Conservation (phyloP, 1,140 invertebrate genomes). For the Kradibia gibbosae region DNA sequence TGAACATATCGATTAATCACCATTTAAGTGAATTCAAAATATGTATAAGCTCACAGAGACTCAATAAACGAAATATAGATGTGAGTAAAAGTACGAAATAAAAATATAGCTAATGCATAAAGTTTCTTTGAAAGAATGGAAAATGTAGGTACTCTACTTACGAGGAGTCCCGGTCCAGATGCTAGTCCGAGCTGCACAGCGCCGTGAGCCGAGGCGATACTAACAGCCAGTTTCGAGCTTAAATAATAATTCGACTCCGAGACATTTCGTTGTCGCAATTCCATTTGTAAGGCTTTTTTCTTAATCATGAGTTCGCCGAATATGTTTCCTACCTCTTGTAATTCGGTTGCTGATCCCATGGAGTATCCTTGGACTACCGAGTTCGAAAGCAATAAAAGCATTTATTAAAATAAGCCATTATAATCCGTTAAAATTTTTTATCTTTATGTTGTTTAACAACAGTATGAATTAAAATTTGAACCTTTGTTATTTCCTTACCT, state of each 20-base stretch:
- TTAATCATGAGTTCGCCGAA: conserved; percentile 85
- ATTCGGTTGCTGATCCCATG: conserved; percentile 60
- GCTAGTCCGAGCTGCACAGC: conserved; percentile 66
- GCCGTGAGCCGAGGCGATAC: conserved; percentile 59
- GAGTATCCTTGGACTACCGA: conserved; percentile 84
- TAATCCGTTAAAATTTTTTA: too few relatives aligned
- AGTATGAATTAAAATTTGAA: too few relatives aligned
- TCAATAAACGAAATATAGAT: too few relatives aligned
- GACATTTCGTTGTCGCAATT: conserved; percentile 75
- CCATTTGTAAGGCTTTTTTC: conserved; percentile 87
- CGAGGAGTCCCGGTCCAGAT: conserved; percentile 66
- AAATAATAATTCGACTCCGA: conserved; percentile 63
- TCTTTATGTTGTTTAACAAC: too few relatives aligned
- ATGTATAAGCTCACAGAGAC: too few relatives aligned
- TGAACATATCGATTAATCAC: too few relatives aligned
- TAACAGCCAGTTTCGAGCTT: conserved; percentile 64
- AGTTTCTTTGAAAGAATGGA: neutral
- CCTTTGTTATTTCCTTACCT: too few relatives aligned
- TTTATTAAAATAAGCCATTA: neutral
- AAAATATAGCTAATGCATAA: too few relatives aligned
- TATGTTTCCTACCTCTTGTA: conserved; percentile 73
- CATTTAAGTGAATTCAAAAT: too few relatives aligned
- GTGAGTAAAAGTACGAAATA: too few relatives aligned
- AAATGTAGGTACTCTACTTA: conserved; percentile 37
- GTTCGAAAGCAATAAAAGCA: conserved; percentile 9